Evolutionary conservation across 2,797 vertebrate genomes (phyloP), one percentile per base, ranked within the genome.

Genomic region (Tamandua tetradactyla): DNA sequence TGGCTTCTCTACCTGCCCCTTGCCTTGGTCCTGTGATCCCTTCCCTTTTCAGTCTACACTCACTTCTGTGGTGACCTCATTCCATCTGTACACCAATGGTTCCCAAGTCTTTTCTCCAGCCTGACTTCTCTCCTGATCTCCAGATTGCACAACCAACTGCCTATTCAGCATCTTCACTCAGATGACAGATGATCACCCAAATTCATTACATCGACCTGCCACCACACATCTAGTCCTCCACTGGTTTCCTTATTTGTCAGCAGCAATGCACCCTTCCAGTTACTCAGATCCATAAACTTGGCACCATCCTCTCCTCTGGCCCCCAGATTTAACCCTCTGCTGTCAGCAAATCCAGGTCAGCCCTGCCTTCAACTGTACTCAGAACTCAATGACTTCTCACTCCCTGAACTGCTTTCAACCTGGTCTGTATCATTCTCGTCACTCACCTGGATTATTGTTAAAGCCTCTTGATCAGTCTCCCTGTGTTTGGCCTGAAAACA

Each of bases 131-230:
- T 23, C 44, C 15, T 32, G 47, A 42, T 18, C 40, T 14, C 44
- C 74, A 22, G 17, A 57, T 76, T 27, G 27, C 3, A 2, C 11
- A 17, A 1, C 18, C 42, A 37, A 1, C 15, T 6, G 23, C 47
- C 15, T 8, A 30, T 5, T 0, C 13, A 2, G 3, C 0, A 0
- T 23, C 44, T 49, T 68, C 20, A 20, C 69, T 20, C 0, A 0
- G 47, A n/a, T 0, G 30, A 0, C 0, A 68, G 13, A 30, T 61
- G 0, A 10, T 17, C 59, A 0, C 52, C 42, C 52, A 7, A 13
- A 22, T 44, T 14, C 52, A 4, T n/a, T 35, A 7, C 0, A 1
- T 0, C 74, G 27, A 4, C 3, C 52, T 7, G 20, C 12, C 3
- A n/a, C 7, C 23, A 37, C 8, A 12, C 37, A 2, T 0, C 55